These are phyloP conservation scores for Nettapus auritus DNA, from an alignment of 2,113 vertebrate species.

Conservation along the genomic window DNA sequence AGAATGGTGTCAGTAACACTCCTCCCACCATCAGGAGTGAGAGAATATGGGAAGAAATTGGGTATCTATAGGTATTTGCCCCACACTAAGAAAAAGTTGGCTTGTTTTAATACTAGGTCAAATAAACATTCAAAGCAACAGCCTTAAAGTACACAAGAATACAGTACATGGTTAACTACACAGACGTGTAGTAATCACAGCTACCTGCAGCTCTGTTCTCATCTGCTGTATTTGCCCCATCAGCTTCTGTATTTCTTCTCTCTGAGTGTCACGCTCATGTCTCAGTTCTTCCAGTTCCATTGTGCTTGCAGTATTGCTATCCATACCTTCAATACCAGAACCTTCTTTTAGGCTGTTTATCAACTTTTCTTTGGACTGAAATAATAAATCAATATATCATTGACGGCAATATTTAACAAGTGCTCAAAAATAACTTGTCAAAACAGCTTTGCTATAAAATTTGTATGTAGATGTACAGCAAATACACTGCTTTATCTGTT, in stretches of 20 bases:
- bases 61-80: background rate
- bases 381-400: background rate
- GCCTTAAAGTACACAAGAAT: background rate
- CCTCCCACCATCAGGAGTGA: background rate
- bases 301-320: conserved; percentile 78
- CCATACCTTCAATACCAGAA: conserved; percentile 91
- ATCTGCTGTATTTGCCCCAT: conserved; percentile 89
- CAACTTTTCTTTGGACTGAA: conserved; percentile 97
- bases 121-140: background rate
- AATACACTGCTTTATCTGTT: background rate
- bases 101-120: background rate
- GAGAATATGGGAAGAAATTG: background rate
- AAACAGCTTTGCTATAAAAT: background rate
- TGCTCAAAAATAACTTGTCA: background rate
- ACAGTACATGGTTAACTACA: background rate
- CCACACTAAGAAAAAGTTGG: background rate
- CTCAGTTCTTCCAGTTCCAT: conserved; percentile 94
- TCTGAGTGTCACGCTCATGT: conserved; percentile 92
- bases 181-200: background rate
- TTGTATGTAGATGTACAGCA: background rate
- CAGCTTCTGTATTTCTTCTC: conserved; percentile 92
- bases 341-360: conserved; percentile 98
- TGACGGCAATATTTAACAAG: background rate
- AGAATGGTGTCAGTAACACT: background rate
- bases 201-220: conserved; percentile 89